Conservation (phyloP, 2,888 invertebrate species). For the Campoletis raptor region DNA sequence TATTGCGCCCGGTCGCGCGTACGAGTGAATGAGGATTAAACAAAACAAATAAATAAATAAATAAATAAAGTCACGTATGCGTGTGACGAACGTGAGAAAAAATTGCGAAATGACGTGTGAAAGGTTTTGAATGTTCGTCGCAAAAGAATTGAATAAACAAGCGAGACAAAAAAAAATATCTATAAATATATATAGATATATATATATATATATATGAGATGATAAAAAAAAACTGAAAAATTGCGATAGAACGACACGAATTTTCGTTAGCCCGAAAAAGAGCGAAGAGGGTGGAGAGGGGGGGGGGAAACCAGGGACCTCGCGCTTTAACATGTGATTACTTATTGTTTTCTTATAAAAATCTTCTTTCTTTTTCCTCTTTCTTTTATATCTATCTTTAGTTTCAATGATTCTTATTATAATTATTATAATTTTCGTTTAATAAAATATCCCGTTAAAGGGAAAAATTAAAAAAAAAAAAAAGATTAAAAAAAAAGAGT, state of each 20-base stretch:
- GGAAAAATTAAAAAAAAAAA: conserved; percentile 69
- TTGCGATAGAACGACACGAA: conserved; percentile 56
- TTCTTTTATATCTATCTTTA: conserved; percentile 78
- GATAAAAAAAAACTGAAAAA: conserved; percentile 58
- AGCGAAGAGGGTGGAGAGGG: conserved; percentile 25
- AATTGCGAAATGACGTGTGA: conserved; percentile 50
- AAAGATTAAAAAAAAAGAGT: conserved; percentile 34
- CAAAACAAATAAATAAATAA: conserved; percentile 24
- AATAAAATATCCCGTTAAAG: conserved; percentile 83
- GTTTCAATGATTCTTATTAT: conserved; percentile 79
- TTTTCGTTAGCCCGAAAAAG: conserved; percentile 71
- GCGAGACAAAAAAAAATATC: conserved; percentile 36
- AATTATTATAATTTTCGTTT: conserved; percentile 83
- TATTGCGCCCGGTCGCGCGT: conserved; percentile 66
- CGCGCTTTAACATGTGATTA: conserved; percentile 83
- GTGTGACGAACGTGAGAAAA: conserved; percentile 20
- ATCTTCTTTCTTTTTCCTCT: conserved; percentile 63
- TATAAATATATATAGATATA: conserved; percentile 41
- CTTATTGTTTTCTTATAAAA: conserved; percentile 64
- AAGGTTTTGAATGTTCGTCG: conserved; percentile 56
- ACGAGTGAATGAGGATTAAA: conserved; percentile 41
- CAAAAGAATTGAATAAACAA: conserved; percentile 45
- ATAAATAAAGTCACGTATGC: conserved; percentile 21
- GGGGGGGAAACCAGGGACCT: conserved; percentile 75
- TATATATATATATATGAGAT: conserved; percentile 52